Conservation (phyloP, 2,888 invertebrate species). For the Trichogramma dendrolimi region DNA sequence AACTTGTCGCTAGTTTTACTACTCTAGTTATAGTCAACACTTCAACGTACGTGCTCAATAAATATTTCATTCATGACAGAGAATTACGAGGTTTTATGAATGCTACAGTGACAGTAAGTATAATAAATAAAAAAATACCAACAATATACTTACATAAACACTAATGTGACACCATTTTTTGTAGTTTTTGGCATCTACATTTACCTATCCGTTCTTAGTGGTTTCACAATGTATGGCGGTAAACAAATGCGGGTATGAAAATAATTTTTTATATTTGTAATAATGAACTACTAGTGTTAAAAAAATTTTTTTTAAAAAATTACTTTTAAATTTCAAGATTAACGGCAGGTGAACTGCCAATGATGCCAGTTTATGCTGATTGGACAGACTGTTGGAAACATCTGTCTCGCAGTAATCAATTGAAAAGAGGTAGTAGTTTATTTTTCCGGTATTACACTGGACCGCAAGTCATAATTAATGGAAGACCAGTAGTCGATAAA, state of each 20-base stretch:
- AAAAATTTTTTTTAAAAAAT: not conserved
- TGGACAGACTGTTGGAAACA: slow-evolving; percentile 86
- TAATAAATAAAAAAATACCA: slow-evolving; percentile 19
- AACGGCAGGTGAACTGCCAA: slow-evolving; percentile 75
- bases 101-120: slow-evolving; percentile 59
- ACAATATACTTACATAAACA: not conserved
- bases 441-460: slow-evolving; percentile 70
- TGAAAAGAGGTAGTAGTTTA: slow-evolving; percentile 82
- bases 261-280: slow-evolving; percentile 10
- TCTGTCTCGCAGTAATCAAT: slow-evolving; percentile 67
- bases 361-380: slow-evolving; percentile 74
- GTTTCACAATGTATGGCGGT: slow-evolving; percentile 90
- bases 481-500: slow-evolving; percentile 25
- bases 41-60: slow-evolving; percentile 73
- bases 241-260: slow-evolving; percentile 65
- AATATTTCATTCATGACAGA: slow-evolving; percentile 73
- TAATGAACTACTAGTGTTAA: not conserved
- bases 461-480: slow-evolving; percentile 43
- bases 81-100: slow-evolving; percentile 59
- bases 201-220: slow-evolving; percentile 90
- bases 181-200: slow-evolving; percentile 73
- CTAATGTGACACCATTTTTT: slow-evolving; percentile 25
- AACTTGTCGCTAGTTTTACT: slow-evolving; percentile 77
- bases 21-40: slow-evolving; percentile 74
- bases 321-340: slow-evolving; percentile 15